Percentiles rank a stretch among this genome's conserved stretches.
These are phyloP conservation scores for Sebastes steindachneri DNA, from an alignment of 2,797 vertebrate genomes.

Conservation along the genomic window DNA sequence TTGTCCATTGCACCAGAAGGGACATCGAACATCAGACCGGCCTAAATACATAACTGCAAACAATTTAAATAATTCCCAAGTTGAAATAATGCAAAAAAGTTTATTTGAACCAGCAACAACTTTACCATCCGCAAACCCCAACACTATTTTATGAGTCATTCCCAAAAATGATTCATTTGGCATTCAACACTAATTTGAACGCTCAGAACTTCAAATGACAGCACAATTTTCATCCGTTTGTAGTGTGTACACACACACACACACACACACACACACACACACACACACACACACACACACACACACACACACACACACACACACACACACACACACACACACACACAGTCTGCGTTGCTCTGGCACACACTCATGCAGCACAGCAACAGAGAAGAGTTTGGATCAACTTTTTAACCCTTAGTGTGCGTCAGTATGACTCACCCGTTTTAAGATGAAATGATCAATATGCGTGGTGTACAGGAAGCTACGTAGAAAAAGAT, in stretches of 20 bases:
- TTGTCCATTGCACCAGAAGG: not conserved
- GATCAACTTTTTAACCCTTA: not conserved
- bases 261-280: not conserved
- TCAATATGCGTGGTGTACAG: not conserved
- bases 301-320: not conserved
- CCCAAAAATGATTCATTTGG: not conserved
- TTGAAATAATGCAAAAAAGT: not conserved
- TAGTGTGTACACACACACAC: not conserved
- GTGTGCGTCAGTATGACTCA: not conserved
- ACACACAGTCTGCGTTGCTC: not conserved
- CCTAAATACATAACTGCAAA: not conserved
- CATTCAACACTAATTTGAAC: not conserved
- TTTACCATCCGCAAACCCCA: not conserved
- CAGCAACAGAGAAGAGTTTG: not conserved
- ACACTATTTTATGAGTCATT: not conserved
- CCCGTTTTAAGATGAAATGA: not conserved
- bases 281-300: not conserved
- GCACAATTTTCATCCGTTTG: not conserved
- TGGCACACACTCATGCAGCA: constrained; percentile 16
- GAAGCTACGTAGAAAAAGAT: not conserved
- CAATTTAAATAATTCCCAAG: not conserved
- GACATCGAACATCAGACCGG: not conserved
- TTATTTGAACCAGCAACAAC: not conserved
- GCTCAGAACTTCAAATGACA: not conserved
- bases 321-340: constrained; percentile 4